phyloP scores from a whole-genome alignment of 2,888 invertebrate genomes.

The Dinocampus coccinellae region DNA sequence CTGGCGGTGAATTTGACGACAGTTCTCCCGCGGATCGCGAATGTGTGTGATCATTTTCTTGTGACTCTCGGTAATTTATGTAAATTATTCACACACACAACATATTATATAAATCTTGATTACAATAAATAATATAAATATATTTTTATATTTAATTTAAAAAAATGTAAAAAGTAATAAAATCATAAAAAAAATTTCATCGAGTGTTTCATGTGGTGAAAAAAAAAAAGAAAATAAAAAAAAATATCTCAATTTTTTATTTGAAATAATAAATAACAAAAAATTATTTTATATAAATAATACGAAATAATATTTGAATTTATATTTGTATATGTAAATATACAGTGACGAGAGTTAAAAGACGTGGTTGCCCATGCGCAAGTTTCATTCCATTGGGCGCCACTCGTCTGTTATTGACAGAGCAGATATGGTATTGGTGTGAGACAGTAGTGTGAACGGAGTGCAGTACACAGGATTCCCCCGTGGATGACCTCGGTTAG shows the following conservation, averaged over 20 bases:
- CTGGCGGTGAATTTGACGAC: slow-evolving; percentile 44
- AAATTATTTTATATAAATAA: too few species aligned
- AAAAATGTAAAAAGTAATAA: too few species aligned
- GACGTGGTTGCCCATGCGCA: slow-evolving; percentile 28
- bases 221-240: too few species aligned
- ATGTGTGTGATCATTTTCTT: slow-evolving; percentile 41
- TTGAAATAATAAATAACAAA: too few species aligned
- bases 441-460: background rate
- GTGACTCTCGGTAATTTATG: background rate
- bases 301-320: too few species aligned
- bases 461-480: background rate
- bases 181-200: too few species aligned
- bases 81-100: background rate
- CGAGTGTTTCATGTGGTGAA: too few species aligned
- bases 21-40: slow-evolving; percentile 62
- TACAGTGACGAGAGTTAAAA: background rate
- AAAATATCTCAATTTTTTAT: too few species aligned
- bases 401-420: slow-evolving; percentile 37
- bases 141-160: too few species aligned
- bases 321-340: too few species aligned
- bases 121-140: too few species aligned
- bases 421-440: slow-evolving; percentile 9
- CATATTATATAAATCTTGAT: too few species aligned
- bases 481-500: background rate
- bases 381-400: slow-evolving; percentile 24